phyloP scores from a whole-genome alignment of 2,888 invertebrate genomes.

The Yponomeuta evonymella region DNA sequence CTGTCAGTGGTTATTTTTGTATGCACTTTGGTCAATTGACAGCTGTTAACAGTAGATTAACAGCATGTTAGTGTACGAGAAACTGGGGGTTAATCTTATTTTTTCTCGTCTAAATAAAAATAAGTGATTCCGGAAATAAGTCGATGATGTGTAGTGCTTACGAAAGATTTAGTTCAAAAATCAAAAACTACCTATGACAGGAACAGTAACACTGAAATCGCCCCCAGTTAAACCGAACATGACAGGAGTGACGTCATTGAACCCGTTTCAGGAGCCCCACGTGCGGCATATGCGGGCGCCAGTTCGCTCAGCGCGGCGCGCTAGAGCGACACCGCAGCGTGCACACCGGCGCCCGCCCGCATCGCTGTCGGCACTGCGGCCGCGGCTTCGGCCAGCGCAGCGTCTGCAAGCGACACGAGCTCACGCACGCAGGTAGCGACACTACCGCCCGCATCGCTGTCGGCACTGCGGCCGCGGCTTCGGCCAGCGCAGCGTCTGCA shows the following conservation, averaged over 20 bases:
- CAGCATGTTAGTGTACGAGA: no score
- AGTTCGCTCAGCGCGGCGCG: constrained; percentile 81
- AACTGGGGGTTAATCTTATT: no score
- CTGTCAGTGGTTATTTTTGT: no score
- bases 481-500: constrained; percentile 83
- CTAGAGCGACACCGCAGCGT: constrained; percentile 81
- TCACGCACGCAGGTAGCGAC: constrained; percentile 45
- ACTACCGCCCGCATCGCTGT: constrained; percentile 39
- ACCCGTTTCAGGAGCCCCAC: not conserved
- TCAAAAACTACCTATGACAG: no score
- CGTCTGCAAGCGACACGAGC: constrained; percentile 78
- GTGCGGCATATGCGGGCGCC: constrained; percentile 78
- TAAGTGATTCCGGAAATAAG: no score
- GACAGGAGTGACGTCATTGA: not conserved
- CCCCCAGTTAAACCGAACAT: no score
- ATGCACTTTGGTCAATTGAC: no score
- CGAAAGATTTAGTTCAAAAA: no score
- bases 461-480: constrained; percentile 62
- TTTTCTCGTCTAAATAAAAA: no score
- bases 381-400: constrained; percentile 82
- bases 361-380: constrained; percentile 42
- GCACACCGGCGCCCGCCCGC: constrained; percentile 77
- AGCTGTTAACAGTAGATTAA: no score
- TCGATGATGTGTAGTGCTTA: no score
- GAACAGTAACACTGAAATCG: no score